These are phyloP conservation scores for Tuta absoluta DNA, from an alignment of 2,888 invertebrate species.

Conservation along the genomic window DNA sequence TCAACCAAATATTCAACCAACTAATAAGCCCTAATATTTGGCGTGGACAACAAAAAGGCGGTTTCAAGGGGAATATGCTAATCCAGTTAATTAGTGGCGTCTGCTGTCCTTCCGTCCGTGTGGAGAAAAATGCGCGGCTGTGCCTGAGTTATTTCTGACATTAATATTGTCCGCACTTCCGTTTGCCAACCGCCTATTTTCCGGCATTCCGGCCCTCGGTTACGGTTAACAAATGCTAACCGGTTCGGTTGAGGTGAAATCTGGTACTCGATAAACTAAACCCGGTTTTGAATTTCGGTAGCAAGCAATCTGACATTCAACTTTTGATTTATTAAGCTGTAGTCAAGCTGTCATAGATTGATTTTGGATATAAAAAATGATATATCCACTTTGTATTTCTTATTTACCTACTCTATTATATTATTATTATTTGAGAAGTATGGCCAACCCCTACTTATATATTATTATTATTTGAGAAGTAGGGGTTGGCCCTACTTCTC, in stretches of 20 bases:
- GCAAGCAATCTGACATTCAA: too few species aligned
- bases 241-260: not conserved
- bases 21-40: constrained; percentile 37
- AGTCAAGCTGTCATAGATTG: too few species aligned
- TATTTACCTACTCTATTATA: too few species aligned
- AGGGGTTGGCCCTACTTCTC: too few species aligned
- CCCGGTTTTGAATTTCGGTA: not conserved
- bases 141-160: constrained; percentile 70
- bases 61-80: constrained; percentile 71
- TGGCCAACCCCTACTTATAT: too few species aligned
- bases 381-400: too few species aligned
- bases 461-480: too few species aligned
- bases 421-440: too few species aligned
- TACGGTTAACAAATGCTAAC: constrained; percentile 39
- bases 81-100: constrained; percentile 77
- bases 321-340: too few species aligned
- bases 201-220: constrained; percentile 48
- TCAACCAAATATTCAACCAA: not conserved
- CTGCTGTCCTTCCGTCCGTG: constrained; percentile 64
- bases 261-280: not conserved
- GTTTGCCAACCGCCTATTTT: constrained; percentile 62
- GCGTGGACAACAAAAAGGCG: constrained; percentile 52
- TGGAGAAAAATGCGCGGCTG: constrained; percentile 71
- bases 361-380: too few species aligned
- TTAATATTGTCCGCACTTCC: constrained; percentile 77